Evolutionary conservation across 2,888 invertebrate genomes (phyloP).

Genomic region (Listrodromus nycthemerus): DNA sequence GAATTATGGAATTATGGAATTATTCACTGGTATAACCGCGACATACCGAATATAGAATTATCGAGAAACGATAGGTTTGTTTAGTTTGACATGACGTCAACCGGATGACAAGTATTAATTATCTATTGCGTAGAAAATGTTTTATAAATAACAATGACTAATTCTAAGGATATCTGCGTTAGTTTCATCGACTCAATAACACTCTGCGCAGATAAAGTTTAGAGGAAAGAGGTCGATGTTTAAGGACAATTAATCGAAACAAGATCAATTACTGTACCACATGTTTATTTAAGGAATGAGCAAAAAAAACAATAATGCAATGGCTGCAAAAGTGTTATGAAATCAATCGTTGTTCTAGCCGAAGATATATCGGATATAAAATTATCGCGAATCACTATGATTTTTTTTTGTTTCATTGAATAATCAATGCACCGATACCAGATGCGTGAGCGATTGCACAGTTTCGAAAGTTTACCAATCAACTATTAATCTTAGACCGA

Average conservation of each 20-base stretch:
- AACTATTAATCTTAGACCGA: constrained; percentile 61
- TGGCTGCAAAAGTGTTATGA: constrained; percentile 42
- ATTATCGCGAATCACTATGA: neutral
- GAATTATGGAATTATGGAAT: no score
- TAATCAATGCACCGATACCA: constrained; percentile 41
- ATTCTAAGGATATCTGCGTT: constrained; percentile 47
- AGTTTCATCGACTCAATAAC: neutral
- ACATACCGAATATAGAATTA: neutral
- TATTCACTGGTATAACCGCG: no score
- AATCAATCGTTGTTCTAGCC: constrained; percentile 33
- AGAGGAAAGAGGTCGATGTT: neutral
- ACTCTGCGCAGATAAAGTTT: neutral
- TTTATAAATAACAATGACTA: constrained; percentile 81
- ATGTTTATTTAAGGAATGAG: constrained; percentile 65
- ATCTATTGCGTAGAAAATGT: constrained; percentile 78
- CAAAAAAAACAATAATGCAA: constrained; percentile 35
- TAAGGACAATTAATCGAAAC: neutral
- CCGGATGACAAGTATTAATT: constrained; percentile 60
- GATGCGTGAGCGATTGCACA: constrained; percentile 39
- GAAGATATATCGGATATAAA: neutral
- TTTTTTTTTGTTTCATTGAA: neutral
- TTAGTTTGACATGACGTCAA: no score
- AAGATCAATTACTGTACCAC: constrained; percentile 38
- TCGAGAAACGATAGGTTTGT: neutral
- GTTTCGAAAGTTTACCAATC: constrained; percentile 40